A percentile compares a stretch with the other conserved stretches of the same genome.
Conservation (phyloP, 2,797 vertebrate species). For the Craterocephalus amniculus region DNA sequence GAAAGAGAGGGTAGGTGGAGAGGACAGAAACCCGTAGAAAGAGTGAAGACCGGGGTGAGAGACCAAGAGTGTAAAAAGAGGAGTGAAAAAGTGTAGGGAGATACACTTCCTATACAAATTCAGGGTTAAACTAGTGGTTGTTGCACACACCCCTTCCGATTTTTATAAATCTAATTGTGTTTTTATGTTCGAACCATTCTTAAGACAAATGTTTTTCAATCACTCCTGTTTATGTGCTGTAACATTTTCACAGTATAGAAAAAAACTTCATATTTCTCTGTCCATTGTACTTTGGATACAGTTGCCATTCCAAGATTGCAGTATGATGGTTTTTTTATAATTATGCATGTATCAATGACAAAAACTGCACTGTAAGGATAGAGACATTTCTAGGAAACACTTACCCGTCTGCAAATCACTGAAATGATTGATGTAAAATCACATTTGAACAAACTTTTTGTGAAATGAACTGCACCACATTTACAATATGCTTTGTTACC, state of each 20-base stretch:
- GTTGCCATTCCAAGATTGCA: conserved; percentile 4
- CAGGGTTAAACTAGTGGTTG: neutral
- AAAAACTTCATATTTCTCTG: conserved; percentile 1
- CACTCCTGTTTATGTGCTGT: neutral
- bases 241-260: conserved; percentile 23
- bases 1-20: no score
- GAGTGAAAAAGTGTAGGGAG: no score
- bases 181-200: neutral
- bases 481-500: neutral
- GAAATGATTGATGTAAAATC: neutral
- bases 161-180: neutral
- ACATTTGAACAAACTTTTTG: conserved; percentile 6
- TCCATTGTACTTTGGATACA: conserved; percentile 9
- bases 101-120: neutral
- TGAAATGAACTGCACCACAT: neutral
- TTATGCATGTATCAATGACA: neutral
- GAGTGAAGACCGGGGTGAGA: no score
- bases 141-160: neutral
- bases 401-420: neutral
- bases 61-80: no score
- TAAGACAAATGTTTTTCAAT: neutral
- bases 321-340: neutral
- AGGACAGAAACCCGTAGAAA: no score
- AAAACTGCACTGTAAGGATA: conserved; percentile 2
- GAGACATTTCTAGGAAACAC: neutral